Percentiles rank a stretch among this genome's conserved stretches.
Evolutionary conservation across 1,140 invertebrate genomes (phyloP).

Genomic region (Cotesia chilonis): DNA sequence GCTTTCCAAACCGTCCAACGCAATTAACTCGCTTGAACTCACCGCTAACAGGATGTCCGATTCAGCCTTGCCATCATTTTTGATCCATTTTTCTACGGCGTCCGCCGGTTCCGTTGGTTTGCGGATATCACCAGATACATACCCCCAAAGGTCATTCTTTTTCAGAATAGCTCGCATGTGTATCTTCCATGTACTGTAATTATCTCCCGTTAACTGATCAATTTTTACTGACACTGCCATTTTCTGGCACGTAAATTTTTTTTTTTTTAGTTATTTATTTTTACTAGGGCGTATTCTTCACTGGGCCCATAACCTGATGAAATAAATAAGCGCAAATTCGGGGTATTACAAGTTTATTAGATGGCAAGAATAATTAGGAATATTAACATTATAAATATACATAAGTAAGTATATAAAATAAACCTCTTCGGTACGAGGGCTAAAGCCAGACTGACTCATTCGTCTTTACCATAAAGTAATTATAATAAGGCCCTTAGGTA

Average conservation of each 20-base stretch:
- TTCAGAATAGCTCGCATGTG: constrained; percentile 23
- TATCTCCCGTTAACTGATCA: constrained; percentile 22
- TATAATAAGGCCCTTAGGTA: too few species aligned
- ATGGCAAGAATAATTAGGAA: too few species aligned
- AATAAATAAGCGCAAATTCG: too few species aligned
- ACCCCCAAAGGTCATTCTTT: constrained; percentile 27
- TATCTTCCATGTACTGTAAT: constrained; percentile 27
- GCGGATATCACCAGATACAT: constrained; percentile 18
- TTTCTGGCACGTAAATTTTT: constrained; percentile 1
- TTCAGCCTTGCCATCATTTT: constrained; percentile 23
- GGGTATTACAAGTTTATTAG: too few species aligned
- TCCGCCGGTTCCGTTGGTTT: neutral
- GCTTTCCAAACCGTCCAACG: neutral
- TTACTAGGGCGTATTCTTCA: neutral
- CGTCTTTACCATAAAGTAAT: too few species aligned
- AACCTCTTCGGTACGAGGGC: too few species aligned
- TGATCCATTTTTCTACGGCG: neutral
- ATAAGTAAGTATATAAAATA: too few species aligned
- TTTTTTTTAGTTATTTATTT: neutral
- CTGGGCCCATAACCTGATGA: constrained; percentile 2
- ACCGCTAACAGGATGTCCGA: constrained; percentile 21
- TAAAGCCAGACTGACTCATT: too few species aligned
- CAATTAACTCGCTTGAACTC: constrained; percentile 17
- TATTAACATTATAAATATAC: too few species aligned
- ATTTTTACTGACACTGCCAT: constrained; percentile 18